phyloP scores from a whole-genome alignment of 2,797 vertebrate genomes.

The Mormyrops attenuatus region DNA sequence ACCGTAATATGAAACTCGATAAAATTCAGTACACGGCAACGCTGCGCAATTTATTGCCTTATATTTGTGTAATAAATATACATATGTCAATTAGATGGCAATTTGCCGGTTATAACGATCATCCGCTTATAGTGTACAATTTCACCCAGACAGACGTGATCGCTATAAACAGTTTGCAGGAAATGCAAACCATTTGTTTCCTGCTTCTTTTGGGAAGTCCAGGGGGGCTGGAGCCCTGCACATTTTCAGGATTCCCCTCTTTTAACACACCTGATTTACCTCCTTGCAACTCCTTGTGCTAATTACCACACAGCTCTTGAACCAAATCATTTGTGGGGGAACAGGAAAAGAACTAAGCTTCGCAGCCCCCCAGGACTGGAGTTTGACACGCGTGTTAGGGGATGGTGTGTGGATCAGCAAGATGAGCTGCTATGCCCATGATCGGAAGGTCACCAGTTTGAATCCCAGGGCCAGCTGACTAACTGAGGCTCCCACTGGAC shows the following conservation, averaged over 20 bases:
- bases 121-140: neutral
- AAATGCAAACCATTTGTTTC: neutral
- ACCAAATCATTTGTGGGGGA: neutral
- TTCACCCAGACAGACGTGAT: neutral
- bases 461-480: neutral
- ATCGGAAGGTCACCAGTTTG: neutral
- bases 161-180: neutral
- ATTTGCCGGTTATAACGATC: neutral
- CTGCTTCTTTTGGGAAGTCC: neutral
- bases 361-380: neutral
- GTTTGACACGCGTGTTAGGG: neutral
- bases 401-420: neutral
- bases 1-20: neutral
- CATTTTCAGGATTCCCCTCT: no score
- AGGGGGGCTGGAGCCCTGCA: no score
- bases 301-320: no score
- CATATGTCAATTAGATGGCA: neutral
- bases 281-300: no score
- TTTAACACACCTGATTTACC: no score
- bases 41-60: neutral
- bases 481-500: neutral
- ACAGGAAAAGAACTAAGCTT: neutral
- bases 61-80: neutral
- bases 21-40: neutral
- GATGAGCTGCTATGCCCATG: neutral